Base-by-base conservation (phyloP, 2,113 vertebrate species). In the Stomatorhinus ivindoensis region DNA sequence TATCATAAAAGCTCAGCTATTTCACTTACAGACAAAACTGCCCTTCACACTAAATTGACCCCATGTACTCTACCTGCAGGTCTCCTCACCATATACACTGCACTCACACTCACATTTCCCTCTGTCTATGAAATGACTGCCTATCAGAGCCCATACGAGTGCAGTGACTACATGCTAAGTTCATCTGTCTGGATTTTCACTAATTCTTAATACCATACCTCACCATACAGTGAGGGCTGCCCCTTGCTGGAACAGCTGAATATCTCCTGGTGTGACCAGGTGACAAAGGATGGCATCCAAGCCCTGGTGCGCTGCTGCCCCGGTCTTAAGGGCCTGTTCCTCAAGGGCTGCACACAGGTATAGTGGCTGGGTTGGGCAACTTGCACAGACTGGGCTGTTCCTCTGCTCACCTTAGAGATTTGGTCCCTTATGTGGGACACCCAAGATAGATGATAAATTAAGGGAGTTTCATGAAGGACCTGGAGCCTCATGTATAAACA, bases 251-350 rank as follows among this genome's bases (percentile, higher is more conserved):
- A 99, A 94, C 98, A 99, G 92, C 96, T 99, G 92, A 97, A 99
- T 92, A 99, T 99, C 94, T 99, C 98, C 91, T 99, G 98, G 98
- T 99, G 98, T 85, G 98, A 99, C 95, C 98, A 99, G 95, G 97
- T 99, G 95, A 98, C 97, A 69, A 99, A 99, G 96, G 98, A 99
- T 3, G 98, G 98, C 42, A 96, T 99, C 93, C 97, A 99, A 95
- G 98, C 97, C 0, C 95, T 99, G 94, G 98, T 99, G 90, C 95
- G 96, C 90, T 98, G 96, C 94, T 99, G 98, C 46, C 97, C 97
- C 0, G 97, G 97, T 53, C 96, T 99, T 83, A 97, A 97, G 91
- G 96, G 97, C 61, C 97, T 87, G 31, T 99, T 98, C 91, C 97
- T 99, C 85, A 99, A 98, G 90, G 98, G 98, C 94, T 99, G 98